Conservation (phyloP, 35 echinoderm and acorn worm species). For the Apostichopus parvimensis region DNA sequence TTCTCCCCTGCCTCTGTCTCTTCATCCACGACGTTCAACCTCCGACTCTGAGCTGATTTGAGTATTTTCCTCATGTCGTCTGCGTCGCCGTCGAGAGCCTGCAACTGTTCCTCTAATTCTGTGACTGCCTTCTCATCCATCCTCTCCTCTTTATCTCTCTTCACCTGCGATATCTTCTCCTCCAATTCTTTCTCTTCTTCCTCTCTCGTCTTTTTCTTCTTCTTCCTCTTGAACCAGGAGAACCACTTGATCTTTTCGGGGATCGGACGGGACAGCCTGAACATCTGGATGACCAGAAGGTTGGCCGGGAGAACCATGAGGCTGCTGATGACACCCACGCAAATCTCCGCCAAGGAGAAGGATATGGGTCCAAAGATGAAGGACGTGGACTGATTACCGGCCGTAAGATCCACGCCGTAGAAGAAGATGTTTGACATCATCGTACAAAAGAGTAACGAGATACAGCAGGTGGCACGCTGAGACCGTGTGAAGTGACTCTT, state of each 20-base stretch:
- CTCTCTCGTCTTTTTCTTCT: conserved; percentile 53
- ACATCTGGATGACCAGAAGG: conserved; percentile 86
- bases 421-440: conserved; percentile 99
- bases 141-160: conserved; percentile 68
- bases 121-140: conserved; percentile 86
- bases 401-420: conserved; percentile 80
- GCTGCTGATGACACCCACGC: conserved; percentile 86
- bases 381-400: conserved; percentile 38
- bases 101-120: conserved; percentile 79
- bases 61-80: conserved; percentile 57
- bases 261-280: conserved; percentile 71
- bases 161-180: background rate
- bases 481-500: conserved; percentile 85
- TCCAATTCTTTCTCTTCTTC: conserved; percentile 45
- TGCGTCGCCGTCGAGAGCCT: conserved; percentile 69
- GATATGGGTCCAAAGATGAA: conserved; percentile 81
- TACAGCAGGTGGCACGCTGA: conserved; percentile 77
- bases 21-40: conserved; percentile 16
- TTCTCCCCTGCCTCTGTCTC: conserved; percentile 16
- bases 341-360: conserved; percentile 79
- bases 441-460: conserved; percentile 78
- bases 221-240: conserved; percentile 48
- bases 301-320: conserved; percentile 93
- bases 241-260: conserved; percentile 69
- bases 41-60: conserved; percentile 60